phyloP scores from a whole-genome alignment of 2,113 vertebrate species.

The Oryzias curvinotus region DNA sequence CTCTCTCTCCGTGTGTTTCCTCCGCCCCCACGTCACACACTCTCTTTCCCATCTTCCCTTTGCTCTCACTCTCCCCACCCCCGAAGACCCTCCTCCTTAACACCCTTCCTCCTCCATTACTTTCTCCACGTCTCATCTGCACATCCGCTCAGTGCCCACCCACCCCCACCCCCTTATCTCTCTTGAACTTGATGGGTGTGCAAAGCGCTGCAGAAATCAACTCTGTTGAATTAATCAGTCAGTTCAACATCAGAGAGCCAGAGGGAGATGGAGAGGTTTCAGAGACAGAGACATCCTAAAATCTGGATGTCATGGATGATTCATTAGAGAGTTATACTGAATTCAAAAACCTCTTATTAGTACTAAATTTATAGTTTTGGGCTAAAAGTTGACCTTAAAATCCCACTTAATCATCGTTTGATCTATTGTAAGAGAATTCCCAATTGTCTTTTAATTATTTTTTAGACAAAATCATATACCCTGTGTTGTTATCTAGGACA shows the following conservation, averaged over 20 bases:
- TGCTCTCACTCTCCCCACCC: conserved; percentile 58
- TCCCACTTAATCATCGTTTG: too few species aligned
- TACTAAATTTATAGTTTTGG: too few species aligned
- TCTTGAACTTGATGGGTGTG: conserved; percentile 32
- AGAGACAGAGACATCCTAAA: conserved; percentile 37
- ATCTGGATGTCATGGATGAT: conserved; percentile 1
- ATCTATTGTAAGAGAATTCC: too few species aligned
- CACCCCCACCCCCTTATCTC: conserved; percentile 33
- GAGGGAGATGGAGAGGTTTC: conserved; percentile 32
- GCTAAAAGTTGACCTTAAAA: too few species aligned
- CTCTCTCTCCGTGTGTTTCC: conserved; percentile 28
- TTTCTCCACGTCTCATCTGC: conserved; percentile 44
- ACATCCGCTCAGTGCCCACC: conserved; percentile 30
- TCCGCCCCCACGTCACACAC: conserved; percentile 55
- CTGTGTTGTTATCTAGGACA: too few species aligned
- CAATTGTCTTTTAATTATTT: too few species aligned
- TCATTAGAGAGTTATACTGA: too few species aligned
- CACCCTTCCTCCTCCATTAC: conserved; percentile 64
- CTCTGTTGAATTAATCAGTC: conserved; percentile 69
- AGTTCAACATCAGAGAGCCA: conserved; percentile 41
- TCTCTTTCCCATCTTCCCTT: conserved; percentile 51
- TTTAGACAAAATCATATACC: too few species aligned
- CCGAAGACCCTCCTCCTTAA: conserved; percentile 63
- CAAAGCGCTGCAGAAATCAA: conserved; percentile 63
- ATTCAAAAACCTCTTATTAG: too few species aligned